Percentiles rank a stretch among this genome's conserved stretches.
phyloP scores from a whole-genome alignment of 2,113 vertebrate species.

The Anoplopoma fimbria region DNA sequence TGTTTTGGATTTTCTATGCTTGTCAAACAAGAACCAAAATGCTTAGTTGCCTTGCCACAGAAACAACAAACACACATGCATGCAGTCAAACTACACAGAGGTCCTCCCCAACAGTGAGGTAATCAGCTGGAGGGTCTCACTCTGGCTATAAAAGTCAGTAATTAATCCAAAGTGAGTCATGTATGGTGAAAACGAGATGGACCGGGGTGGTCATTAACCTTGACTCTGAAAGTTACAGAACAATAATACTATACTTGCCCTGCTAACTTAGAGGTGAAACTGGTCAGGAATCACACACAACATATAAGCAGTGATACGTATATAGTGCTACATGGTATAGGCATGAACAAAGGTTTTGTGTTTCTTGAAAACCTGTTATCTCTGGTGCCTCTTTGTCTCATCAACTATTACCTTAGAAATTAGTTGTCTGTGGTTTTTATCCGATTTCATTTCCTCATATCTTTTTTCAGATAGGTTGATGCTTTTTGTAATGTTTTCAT shows the following conservation, averaged over 20 bases:
- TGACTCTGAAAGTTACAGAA: not conserved
- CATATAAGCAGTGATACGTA: not conserved
- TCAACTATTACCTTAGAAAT: slow-evolving; percentile 2
- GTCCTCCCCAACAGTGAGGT: slow-evolving; percentile 42
- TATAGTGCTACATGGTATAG: not conserved
- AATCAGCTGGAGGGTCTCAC: slow-evolving; percentile 23
- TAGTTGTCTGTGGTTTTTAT: not conserved
- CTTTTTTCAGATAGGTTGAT: no score
- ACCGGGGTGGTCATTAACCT: not conserved
- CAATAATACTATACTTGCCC: not conserved
- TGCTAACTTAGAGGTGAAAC: not conserved
- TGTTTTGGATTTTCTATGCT: not conserved
- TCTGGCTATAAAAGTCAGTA: slow-evolving; percentile 38
- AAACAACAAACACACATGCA: slow-evolving; percentile 18
- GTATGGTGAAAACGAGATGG: slow-evolving; percentile 30
- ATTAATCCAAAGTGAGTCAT: slow-evolving; percentile 38
- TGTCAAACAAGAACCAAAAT: slow-evolving; percentile 26
- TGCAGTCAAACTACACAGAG: slow-evolving; percentile 10
- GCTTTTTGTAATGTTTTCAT: no score
- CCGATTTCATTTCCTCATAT: not conserved
- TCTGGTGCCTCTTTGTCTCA: not conserved
- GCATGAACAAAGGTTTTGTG: not conserved
- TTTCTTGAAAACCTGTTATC: not conserved
- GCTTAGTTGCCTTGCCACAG: slow-evolving; percentile 30
- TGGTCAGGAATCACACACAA: not conserved